Evolutionary conservation across 2,888 invertebrate genomes (phyloP).

Genomic region (Xiphydria camelus): DNA sequence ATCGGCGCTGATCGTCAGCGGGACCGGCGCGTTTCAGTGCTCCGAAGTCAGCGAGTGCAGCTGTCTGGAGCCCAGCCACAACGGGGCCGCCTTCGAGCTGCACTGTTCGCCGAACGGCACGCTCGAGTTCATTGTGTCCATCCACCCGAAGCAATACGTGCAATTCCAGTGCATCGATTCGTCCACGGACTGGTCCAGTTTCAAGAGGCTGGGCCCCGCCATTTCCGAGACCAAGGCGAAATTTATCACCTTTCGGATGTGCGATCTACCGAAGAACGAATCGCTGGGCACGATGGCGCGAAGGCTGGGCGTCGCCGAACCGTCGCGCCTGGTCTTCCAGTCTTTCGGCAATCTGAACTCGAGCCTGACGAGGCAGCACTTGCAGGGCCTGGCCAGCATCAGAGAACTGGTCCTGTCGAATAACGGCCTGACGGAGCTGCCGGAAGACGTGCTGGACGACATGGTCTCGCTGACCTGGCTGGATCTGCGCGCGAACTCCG

Average conservation of each 20-base stretch:
- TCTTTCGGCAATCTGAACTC: slow-evolving; percentile 26
- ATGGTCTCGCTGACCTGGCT: slow-evolving; percentile 67
- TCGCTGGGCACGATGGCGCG: slow-evolving; percentile 29
- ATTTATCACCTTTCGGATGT: slow-evolving; percentile 28
- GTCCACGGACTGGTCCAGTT: slow-evolving; percentile 33
- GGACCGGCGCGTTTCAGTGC: slow-evolving; percentile 21
- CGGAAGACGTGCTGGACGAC: slow-evolving; percentile 66
- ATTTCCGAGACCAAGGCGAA: slow-evolving; percentile 6
- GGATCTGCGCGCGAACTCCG: slow-evolving; percentile 56
- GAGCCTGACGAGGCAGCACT: slow-evolving; percentile 62
- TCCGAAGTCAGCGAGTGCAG: slow-evolving; percentile 25
- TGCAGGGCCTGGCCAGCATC: slow-evolving; percentile 62
- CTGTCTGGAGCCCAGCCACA: slow-evolving; percentile 9
- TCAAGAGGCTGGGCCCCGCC: slow-evolving; percentile 18
- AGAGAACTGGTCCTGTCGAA: slow-evolving; percentile 64
- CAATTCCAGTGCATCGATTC: slow-evolving; percentile 27
- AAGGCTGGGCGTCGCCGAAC: slow-evolving; percentile 25
- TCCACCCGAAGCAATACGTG: slow-evolving; percentile 22
- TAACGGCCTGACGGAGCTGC: slow-evolving; percentile 66
- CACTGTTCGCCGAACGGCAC: slow-evolving; percentile 22
- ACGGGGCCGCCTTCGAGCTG: slow-evolving; percentile 26
- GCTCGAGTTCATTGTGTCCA: slow-evolving; percentile 26
- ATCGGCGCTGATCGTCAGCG: too few species aligned
- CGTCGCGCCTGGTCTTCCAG: slow-evolving; percentile 28
- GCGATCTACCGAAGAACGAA: slow-evolving; percentile 27